A percentile compares a stretch with the other conserved stretches of the same genome.
Conservation (phyloP, 1,140 invertebrate genomes). For the Eciton burchellii region DNA sequence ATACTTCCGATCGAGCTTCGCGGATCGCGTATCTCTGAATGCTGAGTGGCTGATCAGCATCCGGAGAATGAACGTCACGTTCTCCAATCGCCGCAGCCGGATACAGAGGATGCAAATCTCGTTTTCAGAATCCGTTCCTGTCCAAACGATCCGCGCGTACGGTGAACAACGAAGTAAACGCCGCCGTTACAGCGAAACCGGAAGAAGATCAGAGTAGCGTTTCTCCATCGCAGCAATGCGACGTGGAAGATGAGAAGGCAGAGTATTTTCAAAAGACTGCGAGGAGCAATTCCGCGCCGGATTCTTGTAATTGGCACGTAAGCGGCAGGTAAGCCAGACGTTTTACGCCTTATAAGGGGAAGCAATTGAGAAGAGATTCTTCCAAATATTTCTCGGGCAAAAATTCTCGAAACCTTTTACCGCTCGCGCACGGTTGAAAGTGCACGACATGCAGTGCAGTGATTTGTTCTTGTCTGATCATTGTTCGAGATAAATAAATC, state of each 20-base stretch:
- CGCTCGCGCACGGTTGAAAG: too few species aligned
- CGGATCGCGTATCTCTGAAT: too few species aligned
- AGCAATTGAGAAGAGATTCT: too few species aligned
- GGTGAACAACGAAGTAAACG: constrained; percentile 54
- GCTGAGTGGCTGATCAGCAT: too few species aligned
- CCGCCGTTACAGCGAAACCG: constrained; percentile 62
- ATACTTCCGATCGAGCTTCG: too few species aligned
- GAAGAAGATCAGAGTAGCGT: constrained; percentile 54
- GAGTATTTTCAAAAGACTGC: constrained; percentile 85
- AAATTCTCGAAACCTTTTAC: too few species aligned
- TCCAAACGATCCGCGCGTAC: constrained; percentile 74
- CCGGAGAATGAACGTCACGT: neutral
- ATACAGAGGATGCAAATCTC: constrained; percentile 49
- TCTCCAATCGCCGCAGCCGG: neutral
- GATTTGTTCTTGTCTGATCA: too few species aligned
- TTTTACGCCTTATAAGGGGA: too few species aligned
- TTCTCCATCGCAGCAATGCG: constrained; percentile 68
- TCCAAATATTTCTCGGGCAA: neutral
- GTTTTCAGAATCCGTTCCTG: constrained; percentile 80
- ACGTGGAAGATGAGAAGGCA: constrained; percentile 64
- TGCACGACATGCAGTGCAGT: too few species aligned
- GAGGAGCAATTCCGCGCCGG: constrained; percentile 91
- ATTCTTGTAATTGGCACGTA: constrained; percentile 88
- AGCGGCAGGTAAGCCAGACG: constrained; percentile 82
- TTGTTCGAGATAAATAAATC: too few species aligned